Base-by-base conservation (phyloP, 2,888 invertebrate species). In the Fissipunctia ypsillon region DNA sequence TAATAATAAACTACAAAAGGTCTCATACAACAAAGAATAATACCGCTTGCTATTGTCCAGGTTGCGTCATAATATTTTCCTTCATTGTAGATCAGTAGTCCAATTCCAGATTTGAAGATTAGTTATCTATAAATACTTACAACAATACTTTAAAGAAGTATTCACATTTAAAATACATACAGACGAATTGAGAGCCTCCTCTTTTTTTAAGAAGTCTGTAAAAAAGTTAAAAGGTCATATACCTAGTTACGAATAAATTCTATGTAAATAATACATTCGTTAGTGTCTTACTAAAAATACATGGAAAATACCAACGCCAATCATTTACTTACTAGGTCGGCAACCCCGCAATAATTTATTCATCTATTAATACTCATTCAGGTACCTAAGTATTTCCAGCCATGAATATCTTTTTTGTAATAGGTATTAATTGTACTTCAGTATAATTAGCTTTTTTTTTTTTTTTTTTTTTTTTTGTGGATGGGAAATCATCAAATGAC, bases 201-300 rank as follows among this genome's bases (percentile, higher is more conserved):
- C 38, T 9, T 38, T 38, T 38, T 38, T 38, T 38, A 38, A 38
- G 7, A 38, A 38, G 1, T 38, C 38, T 0, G 38, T 38, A 38
- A 38, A 38, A 38, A 38, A 6, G 5, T 9, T 38, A 9, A 38
- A 38, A 38, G 38, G 38, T 56, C 12, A 22, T 54, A 2, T 45
- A 31, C 4, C 19, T 16, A 41, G 9, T 35, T 45, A 19, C 6
- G 0, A 71, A 71, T 38, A 64, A 48, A 38, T 10, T 38, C 10
- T 56, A n/a, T 9, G 1, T 38, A 63, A 63, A 63, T 56, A 25
- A 73, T 31, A 6, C 5, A 50, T 38, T 48, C 2, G 1, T 7
- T 38, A 64, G n/a, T 43, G 43, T 22, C n/a, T 59, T 43, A n/a
- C 56, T 31, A 57, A 65, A 52, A 75, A 43, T 66, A 75, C 19